phyloP scores from a whole-genome alignment of 53 echinoderm and acorn worm species.

The Henricia sp. region DNA sequence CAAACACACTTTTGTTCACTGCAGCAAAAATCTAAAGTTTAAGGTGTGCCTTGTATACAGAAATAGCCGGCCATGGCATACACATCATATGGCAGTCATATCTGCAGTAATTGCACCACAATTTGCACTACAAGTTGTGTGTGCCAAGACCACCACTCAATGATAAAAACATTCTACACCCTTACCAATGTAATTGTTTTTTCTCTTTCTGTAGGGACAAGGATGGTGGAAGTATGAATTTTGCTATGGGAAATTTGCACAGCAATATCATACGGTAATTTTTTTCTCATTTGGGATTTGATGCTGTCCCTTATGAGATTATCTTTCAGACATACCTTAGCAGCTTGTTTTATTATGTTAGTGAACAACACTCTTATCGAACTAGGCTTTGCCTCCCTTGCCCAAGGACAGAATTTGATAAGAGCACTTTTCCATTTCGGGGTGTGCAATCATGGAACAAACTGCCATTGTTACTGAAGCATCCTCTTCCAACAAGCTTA shows the following conservation, averaged over 20 bases:
- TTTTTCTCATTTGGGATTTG: neutral
- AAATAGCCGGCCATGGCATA: neutral
- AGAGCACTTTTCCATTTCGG: too few species aligned
- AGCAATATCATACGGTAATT: slow-evolving; percentile 86
- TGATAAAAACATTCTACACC: too few species aligned
- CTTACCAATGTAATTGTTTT: neutral
- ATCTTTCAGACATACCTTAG: too few species aligned
- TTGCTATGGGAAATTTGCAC: slow-evolving; percentile 91
- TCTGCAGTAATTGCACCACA: neutral
- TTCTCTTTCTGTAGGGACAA: slow-evolving; percentile 64
- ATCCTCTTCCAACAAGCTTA: too few species aligned
- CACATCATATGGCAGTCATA: neutral
- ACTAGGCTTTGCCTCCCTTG: too few species aligned
- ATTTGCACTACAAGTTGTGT: neutral
- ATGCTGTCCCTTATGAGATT: too few species aligned
- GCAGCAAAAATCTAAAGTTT: neutral
- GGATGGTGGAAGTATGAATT: slow-evolving; percentile 98
- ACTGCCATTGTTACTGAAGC: too few species aligned
- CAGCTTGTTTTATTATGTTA: too few species aligned
- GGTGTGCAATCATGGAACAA: too few species aligned
- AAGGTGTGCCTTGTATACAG: neutral
- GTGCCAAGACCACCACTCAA: neutral
- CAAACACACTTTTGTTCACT: neutral
- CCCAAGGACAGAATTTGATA: too few species aligned
- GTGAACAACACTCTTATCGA: too few species aligned